Conservation (phyloP, 64 coral and sea anemone species). For the Stichodactyla helianthus region DNA sequence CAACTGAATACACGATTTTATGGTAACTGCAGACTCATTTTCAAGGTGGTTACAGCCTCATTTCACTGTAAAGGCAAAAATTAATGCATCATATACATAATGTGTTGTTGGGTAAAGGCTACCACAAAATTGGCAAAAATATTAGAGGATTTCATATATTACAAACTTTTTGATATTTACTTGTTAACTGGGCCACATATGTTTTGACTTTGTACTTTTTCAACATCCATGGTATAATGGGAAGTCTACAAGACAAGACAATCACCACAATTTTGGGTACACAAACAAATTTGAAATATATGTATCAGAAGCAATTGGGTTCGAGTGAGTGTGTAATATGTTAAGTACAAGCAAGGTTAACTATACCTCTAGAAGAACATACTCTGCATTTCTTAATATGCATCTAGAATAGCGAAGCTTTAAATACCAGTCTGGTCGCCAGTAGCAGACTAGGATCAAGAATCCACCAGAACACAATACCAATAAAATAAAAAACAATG, state of each 20-base stretch:
- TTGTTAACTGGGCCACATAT: constrained; percentile 1
- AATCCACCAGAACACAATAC: constrained; percentile 49
- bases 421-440: constrained; percentile 49
- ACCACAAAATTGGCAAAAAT: no score
- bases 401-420: constrained; percentile 43
- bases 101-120: no score
- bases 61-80: no score
- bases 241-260: constrained; percentile 23
- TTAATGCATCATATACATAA: no score
- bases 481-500: constrained; percentile 30
- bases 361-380: constrained; percentile 30
- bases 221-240: constrained; percentile 29
- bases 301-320: not conserved
- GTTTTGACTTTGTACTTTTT: not conserved
- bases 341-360: no score
- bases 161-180: not conserved
- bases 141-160: not conserved
- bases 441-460: constrained; percentile 41
- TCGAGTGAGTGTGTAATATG: not conserved
- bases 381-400: constrained; percentile 24
- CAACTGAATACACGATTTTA: no score
- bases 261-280: no score
- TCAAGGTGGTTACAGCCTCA: no score
- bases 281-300: not conserved
- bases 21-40: no score